Conservation (phyloP, 2,888 invertebrate genomes). For the Caenorhabditis sinica region DNA sequence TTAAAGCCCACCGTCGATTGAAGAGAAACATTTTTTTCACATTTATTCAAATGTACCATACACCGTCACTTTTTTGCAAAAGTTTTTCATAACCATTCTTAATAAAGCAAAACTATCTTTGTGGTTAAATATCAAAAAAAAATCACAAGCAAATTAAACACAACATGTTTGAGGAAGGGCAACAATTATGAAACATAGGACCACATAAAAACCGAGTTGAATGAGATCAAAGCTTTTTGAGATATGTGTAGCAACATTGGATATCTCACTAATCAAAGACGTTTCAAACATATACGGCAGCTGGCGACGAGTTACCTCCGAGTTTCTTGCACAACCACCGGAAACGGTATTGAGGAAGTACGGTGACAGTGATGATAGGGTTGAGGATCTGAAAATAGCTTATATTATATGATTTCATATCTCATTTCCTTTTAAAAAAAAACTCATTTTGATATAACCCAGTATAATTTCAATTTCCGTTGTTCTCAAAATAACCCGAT, state of each 20-base stretch:
- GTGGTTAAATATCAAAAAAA: too few species aligned
- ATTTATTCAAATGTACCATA: too few species aligned
- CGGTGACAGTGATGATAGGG: conserved; percentile 82
- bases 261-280: background rate
- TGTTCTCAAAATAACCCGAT: background rate
- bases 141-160: background rate
- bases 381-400: conserved; percentile 79
- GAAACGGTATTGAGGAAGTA: conserved; percentile 82
- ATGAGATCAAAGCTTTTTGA: conserved; percentile 23
- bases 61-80: too few species aligned
- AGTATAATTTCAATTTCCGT: background rate
- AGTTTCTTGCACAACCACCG: conserved; percentile 62
- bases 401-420: too few species aligned
- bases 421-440: background rate
- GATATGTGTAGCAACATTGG: conserved; percentile 17
- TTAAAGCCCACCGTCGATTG: too few species aligned
- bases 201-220: background rate
- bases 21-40: too few species aligned
- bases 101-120: too few species aligned
- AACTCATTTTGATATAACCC: too few species aligned
- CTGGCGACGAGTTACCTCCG: conserved; percentile 34
- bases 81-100: too few species aligned
- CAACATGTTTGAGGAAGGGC: background rate
- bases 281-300: conserved; percentile 60
- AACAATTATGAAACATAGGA: conserved; percentile 1